Percentiles rank a stretch among this genome's conserved stretches.
These are phyloP conservation scores for Melanerpes formicivorus DNA, from an alignment of 2,113 vertebrate species.

Conservation along the genomic window DNA sequence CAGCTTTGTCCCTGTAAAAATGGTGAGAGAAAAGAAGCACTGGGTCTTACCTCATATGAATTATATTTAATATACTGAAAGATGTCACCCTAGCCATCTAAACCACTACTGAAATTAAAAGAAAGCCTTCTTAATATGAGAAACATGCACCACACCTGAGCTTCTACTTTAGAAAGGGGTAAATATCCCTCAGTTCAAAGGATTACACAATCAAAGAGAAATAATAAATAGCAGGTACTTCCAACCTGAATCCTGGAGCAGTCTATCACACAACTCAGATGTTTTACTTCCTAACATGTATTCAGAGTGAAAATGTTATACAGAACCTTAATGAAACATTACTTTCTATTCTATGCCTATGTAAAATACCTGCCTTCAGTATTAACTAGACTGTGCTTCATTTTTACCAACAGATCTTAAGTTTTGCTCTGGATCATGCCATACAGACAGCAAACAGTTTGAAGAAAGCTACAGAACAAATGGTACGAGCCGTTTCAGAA, in stretches of 20 bases:
- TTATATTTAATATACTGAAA: not conserved
- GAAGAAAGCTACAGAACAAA: conserved; percentile 88
- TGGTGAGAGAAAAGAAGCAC: not conserved
- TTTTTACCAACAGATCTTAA: conserved; percentile 77
- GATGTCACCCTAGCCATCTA: not conserved
- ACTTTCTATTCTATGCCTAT: not conserved
- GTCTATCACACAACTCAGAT: not conserved
- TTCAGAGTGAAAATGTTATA: not conserved
- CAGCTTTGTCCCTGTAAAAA: not conserved
- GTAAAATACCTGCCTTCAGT: not conserved
- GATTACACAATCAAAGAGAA: not conserved
- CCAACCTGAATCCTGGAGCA: not conserved
- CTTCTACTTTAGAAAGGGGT: not conserved
- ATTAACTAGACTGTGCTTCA: not conserved
- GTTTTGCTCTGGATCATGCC: conserved; percentile 83
- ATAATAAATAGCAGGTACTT: not conserved
- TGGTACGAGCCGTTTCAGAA: conserved; percentile 83
- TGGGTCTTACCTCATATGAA: not conserved
- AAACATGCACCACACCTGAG: not conserved
- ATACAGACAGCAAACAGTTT: conserved; percentile 83
- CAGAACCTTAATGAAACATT: not conserved
- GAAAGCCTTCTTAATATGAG: not conserved
- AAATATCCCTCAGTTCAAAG: not conserved
- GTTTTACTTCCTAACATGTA: not conserved
- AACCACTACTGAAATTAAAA: not conserved